Conservation (phyloP, 2,888 invertebrate species). For the Ligdia adustata region DNA sequence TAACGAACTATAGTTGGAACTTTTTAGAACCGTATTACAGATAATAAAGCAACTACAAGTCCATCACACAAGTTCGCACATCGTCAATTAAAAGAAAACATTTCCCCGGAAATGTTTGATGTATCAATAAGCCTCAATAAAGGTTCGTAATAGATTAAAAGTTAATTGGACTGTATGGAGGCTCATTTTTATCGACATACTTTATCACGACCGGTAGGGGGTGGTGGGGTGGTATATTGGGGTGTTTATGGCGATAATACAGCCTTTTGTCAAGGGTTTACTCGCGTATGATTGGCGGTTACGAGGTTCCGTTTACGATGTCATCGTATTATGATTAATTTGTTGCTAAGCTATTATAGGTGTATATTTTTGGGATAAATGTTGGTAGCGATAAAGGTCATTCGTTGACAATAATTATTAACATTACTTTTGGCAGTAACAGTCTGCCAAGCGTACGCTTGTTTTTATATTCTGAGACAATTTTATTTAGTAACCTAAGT, state of each 20-base stretch:
- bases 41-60: too few species aligned
- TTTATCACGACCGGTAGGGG: constrained; percentile 23
- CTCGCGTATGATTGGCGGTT: constrained; percentile 17
- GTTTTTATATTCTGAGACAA: too few species aligned
- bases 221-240: too few species aligned
- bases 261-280: constrained; percentile 18
- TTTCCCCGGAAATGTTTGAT: constrained; percentile 13
- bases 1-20: too few species aligned
- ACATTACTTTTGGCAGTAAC: too few species aligned
- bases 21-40: too few species aligned
- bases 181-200: constrained; percentile 31
- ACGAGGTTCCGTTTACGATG: constrained; percentile 6
- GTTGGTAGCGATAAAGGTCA: too few species aligned
- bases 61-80: background rate
- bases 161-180: constrained; percentile 36
- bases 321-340: constrained; percentile 18
- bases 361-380: background rate
- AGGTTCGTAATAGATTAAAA: constrained; percentile 36
- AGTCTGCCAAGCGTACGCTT: too few species aligned
- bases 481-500: too few species aligned
- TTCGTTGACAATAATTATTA: too few species aligned
- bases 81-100: constrained; percentile 6
- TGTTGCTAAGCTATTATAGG: constrained; percentile 1
- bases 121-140: constrained; percentile 31
- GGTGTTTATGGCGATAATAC: constrained; percentile 20